Conservation (phyloP, 2,113 vertebrate genomes). For the Brevimyrus niger region DNA sequence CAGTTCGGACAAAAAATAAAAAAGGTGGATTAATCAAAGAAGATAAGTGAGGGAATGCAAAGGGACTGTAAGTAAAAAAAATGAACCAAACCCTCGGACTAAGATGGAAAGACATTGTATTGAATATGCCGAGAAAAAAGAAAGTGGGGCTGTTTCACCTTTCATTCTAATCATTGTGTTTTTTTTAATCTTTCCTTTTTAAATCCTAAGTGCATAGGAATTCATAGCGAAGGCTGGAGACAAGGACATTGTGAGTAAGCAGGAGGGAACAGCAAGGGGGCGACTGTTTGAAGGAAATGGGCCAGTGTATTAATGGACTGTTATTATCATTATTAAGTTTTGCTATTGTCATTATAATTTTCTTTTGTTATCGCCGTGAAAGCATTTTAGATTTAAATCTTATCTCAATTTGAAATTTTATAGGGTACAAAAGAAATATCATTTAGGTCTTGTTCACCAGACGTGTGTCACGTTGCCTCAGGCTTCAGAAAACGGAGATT, state of each 20-base stretch:
- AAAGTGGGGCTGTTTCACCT: constrained; percentile 40
- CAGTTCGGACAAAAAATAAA: constrained; percentile 5
- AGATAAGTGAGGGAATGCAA: neutral
- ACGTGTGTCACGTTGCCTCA: constrained; percentile 30
- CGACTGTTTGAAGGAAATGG: constrained; percentile 9
- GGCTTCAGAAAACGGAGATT: constrained; percentile 40
- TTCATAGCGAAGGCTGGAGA: neutral
- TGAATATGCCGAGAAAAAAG: constrained; percentile 39
- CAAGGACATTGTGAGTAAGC: neutral
- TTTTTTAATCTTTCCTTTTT: constrained; percentile 27
- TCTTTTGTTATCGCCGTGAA: constrained; percentile 39
- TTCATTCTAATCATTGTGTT: constrained; percentile 43
- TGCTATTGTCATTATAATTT: constrained; percentile 50
- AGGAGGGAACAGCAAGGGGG: constrained; percentile 23
- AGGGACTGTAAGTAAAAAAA: constrained; percentile 17
- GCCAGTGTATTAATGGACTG: constrained; percentile 43
- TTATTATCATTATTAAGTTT: constrained; percentile 43
- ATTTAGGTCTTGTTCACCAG: constrained; percentile 17
- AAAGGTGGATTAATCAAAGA: neutral
- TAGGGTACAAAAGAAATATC: constrained; percentile 25
- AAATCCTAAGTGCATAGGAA: constrained; percentile 15
- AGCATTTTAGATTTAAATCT: constrained; percentile 57
- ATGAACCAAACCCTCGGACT: constrained; percentile 31
- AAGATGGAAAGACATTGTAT: constrained; percentile 40
- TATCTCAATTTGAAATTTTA: constrained; percentile 45